phyloP scores from a whole-genome alignment of 1,140 invertebrate genomes.

The Diabrotica virgifera region DNA sequence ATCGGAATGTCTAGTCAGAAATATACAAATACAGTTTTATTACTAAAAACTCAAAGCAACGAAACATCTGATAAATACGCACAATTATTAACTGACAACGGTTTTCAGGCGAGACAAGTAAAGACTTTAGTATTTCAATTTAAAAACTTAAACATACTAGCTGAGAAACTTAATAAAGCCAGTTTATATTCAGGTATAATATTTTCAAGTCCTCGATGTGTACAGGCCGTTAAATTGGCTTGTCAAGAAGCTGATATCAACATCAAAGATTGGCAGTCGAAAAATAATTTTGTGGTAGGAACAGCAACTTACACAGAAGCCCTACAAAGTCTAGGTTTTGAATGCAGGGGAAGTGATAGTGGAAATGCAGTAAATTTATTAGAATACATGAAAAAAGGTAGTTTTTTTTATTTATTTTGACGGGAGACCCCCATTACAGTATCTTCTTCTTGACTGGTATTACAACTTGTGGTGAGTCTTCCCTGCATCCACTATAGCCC shows the following conservation, averaged over 20 bases:
- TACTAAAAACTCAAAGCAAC: conserved; percentile 37
- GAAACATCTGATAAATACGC: conserved; percentile 41
- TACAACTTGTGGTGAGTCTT: no score
- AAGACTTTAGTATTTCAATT: conserved; percentile 48
- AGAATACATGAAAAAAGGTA: conserved; percentile 45
- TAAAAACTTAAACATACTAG: conserved; percentile 44
- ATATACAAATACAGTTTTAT: conserved; percentile 32
- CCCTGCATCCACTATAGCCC: no score
- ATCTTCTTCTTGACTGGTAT: no score
- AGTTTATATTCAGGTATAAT: conserved; percentile 45
- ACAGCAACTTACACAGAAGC: conserved; percentile 45
- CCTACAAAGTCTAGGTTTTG: conserved; percentile 38
- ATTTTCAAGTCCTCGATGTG: conserved; percentile 51
- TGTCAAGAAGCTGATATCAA: conserved; percentile 25
- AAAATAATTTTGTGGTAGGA: conserved; percentile 51
- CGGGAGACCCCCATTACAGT: no score
- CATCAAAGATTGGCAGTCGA: conserved; percentile 41
- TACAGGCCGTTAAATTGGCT: conserved; percentile 42
- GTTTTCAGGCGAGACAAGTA: conserved; percentile 38
- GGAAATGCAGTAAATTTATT: conserved; percentile 50
- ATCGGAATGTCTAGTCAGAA: no score
- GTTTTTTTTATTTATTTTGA: background rate
- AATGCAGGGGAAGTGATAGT: conserved; percentile 44
- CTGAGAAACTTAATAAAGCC: conserved; percentile 41
- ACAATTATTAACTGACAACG: conserved; percentile 30